Evolutionary conservation across 2,113 vertebrate species (phyloP), one percentile per base, ranked within the genome.

Genomic region (Hippocampus mohnikei): DNA sequence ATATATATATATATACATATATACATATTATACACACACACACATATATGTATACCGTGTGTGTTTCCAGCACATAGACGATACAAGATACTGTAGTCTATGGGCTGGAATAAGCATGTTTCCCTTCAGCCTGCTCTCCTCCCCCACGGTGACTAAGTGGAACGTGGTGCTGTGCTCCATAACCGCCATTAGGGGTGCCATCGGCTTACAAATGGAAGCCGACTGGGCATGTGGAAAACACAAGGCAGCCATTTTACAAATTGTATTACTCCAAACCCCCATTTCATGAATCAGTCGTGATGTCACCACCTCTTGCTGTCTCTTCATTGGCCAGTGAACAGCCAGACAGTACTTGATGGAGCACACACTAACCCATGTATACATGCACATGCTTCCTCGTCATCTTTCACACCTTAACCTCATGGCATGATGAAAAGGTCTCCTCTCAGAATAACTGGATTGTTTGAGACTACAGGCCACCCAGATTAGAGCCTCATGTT

Each of bases 181-280:
- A 69, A 23, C 60, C 48, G 21, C 82, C 90, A 78, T 81, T 29
- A 89, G 92, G 77, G 92, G 91, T 69, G 86, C 90, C 87, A 90
- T 89, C 10, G 53, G 75, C 70, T 85, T 69, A 92, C 70, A 88
- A 92, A 93, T 93, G 82, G 82, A 88, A 75, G 33, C 61, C 7
- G 16, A 23, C 20, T 42, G 18, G 56, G 13, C 74, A 63, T 74
- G 78, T 85, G 80, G 76, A 82, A 75, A 78, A 72, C 82, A 80
- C 70, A 67, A 74, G 87, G 91, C 90, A 89, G 88, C 92, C 92
- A 92, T 93, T 92, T 93, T 93, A 87, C 86, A 90, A 78, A 84
- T 74, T 78, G 74, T 67, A 81, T 76, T 85, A 81, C 79, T 84
- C 75, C 81, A 80, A 88, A 83, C 90, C 63, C 90, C 91, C 92